phyloP scores from a whole-genome alignment of 1,140 invertebrate species.

The Cotesia typhae region DNA sequence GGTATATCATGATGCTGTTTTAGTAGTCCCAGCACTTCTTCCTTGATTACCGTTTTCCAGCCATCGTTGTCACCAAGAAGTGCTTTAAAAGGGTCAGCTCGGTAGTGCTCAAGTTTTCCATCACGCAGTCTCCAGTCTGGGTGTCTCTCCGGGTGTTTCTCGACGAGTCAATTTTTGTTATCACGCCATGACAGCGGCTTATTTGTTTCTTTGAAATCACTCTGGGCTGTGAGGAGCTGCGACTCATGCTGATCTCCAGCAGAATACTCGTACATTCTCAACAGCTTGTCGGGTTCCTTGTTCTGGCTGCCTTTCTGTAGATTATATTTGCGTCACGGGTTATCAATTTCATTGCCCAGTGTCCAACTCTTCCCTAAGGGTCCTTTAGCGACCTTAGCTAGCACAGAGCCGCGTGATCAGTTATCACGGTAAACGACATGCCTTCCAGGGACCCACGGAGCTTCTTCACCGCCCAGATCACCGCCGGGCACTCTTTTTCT shows the following conservation, averaged over 20 bases:
- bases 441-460: conserved; percentile 13
- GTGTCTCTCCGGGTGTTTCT: neutral
- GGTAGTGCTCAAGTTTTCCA: no score
- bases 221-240: neutral
- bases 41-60: neutral
- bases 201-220: no score
- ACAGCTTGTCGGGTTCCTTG: neutral
- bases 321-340: neutral
- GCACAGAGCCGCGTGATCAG: conserved; percentile 12
- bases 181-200: neutral
- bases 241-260: no score
- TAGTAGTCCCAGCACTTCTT: neutral
- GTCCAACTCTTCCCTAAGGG: neutral
- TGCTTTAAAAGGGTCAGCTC: neutral
- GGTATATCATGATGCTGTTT: neutral
- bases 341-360: neutral
- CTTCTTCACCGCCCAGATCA: conserved; percentile 19
- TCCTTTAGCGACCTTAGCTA: neutral
- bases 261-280: neutral
- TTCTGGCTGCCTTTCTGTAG: neutral
- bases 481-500: conserved; percentile 11
- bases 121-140: neutral
- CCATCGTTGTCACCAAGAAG: neutral
- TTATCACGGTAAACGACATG: neutral
- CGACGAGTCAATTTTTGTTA: neutral